Base-by-base conservation (phyloP, 2,888 invertebrate species). In the Epirrita christyi region DNA sequence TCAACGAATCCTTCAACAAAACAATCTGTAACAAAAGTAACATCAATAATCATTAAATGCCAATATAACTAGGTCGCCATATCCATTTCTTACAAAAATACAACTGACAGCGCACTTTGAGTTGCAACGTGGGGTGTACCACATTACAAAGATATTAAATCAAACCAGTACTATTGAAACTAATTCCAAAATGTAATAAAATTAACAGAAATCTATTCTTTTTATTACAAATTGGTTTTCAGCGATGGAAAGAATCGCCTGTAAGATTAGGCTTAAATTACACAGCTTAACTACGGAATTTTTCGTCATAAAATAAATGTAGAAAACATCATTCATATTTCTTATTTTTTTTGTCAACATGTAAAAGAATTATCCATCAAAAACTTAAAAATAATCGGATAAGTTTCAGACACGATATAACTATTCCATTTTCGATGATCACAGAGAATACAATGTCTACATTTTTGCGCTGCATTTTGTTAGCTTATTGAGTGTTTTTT, bases 351-450 rank as follows among this genome's bases (percentile, higher is more conserved):
- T 69, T 72, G 74, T 67, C 72, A 86, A 85, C 80, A 76, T 83
- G 21, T 84, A 85, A 90, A 89, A 89, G 88, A 84, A 80, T 78
- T 76, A 49, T 82, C 73, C 80, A 67, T 87, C 83, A 67, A 81
- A 83, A 89, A 90, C 87, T 83, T 86, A 90, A 87, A 83, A 77
- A 73, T 85, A 88, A 88, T 83, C 85, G 84, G 85, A 79, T 80
- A 78, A 79, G 73, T 82, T 73, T 78, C 87, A 81, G 85, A 87
- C 87, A 82, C 87, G 83, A 81, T 76, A 77, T 73, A 75, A 81
- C 85, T 87, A 88, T 88, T 86, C 89, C 88, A 70, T 71, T 81
- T 83, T 87, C 85, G 86, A 88, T 88, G 90, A 91, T 91, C 91
- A 90, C 90, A 90, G 88, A 84, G 78, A 80, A 73, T 70, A 73